Evolutionary conservation across 2,797 vertebrate genomes (phyloP), one percentile per base, ranked within the genome.

Genomic region (Enteromius paludinosus): DNA sequence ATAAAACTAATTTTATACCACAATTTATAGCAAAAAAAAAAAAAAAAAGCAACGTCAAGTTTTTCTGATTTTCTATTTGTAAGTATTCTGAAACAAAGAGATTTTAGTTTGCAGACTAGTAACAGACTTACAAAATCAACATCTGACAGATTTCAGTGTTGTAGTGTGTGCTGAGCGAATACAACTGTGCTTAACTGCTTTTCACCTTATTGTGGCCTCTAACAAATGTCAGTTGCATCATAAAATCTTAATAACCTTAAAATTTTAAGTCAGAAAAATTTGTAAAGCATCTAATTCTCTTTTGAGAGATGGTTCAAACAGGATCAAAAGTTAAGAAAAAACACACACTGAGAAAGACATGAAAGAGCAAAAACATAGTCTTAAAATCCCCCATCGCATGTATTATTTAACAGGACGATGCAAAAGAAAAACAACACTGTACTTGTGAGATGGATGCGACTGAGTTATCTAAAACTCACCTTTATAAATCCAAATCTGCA

Each of bases 321-420:
- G 74, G 80, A 86, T 86, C 84, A 86, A 86, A 88, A 73, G 71
- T 61, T 71, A 64, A 54, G 69, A 54, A 68, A 28, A 20, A 62
- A 28, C 45, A 25, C 14, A 14, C 14, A 52, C 69, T 45, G 15
- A 74, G 38, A 83, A 66, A 85, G 61, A 87, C 82, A 83, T 86
- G 79, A 86, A 87, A 88, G 80, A 59, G 61, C 56, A 10, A 12
- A 68, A 78, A 77, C 83, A 79, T 2, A 35, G 49, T 49, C 35
- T 69, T 78, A 33, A 78, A 84, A 82, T 66, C 47, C 75, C 49
- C 66, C 25, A 35, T 64, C 28, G 17, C 71, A 71, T 72, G 10
- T 71, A 54, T 71, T 54, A 72, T 62, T 61, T 76, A 73, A 54
- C 35, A 10, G 52, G 15, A 28, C 25, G 20, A 65, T 54, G 23